Evolutionary conservation across 2,113 vertebrate genomes (phyloP).

Genomic region (Oncorhynchus nerka): DNA sequence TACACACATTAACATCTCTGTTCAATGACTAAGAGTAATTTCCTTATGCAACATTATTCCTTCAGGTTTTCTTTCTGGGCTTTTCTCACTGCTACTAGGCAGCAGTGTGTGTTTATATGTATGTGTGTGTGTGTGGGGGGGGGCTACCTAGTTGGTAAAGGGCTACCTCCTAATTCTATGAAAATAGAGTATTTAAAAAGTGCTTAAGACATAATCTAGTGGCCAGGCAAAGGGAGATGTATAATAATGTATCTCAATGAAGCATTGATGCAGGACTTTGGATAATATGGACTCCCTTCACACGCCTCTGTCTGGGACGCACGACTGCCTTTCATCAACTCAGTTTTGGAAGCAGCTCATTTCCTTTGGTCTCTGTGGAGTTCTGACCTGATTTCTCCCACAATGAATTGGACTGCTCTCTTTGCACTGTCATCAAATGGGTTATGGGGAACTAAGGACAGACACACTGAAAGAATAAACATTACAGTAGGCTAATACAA

Average conservation of each 20-base stretch:
- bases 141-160: no score
- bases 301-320: not conserved
- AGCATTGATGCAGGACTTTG: not conserved
- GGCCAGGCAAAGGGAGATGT: no score
- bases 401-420: not conserved
- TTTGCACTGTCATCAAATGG: slow-evolving; percentile 6
- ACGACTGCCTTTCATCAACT: not conserved
- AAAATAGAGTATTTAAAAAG: no score
- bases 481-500: not conserved
- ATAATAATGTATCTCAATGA: not conserved
- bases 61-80: not conserved
- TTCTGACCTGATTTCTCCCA: not conserved
- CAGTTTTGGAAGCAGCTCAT: not conserved
- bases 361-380: not conserved
- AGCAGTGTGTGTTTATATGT: not conserved
- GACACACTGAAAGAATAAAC: not conserved
- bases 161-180: no score
- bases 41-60: not conserved
- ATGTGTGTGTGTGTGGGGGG: not conserved
- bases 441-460: not conserved
- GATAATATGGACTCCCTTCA: not conserved
- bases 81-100: no score
- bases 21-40: not conserved
- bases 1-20: not conserved
- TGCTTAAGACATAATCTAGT: no score